Conservation (phyloP, 2,113 vertebrate genomes). For the Choloepus hoffmanni region DNA sequence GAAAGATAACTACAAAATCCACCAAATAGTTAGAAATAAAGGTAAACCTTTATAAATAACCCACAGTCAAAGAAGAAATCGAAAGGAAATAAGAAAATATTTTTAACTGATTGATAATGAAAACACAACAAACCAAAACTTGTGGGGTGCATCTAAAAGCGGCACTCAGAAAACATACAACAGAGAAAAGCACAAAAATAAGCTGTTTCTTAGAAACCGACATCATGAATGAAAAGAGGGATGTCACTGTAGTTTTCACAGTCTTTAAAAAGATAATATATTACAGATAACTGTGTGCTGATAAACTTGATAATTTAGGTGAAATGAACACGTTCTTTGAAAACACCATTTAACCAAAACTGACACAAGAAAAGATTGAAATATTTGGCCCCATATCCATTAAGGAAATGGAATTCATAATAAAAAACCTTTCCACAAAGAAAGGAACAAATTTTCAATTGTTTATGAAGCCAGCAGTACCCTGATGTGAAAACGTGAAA, state of each 20-base stretch:
- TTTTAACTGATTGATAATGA: too few relatives aligned
- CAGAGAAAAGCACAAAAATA: neutral
- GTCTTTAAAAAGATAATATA: neutral
- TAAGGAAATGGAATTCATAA: too few relatives aligned
- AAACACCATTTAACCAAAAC: neutral
- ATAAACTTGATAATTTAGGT: neutral
- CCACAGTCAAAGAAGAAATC: neutral
- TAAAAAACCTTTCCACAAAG: too few relatives aligned
- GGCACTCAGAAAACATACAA: neutral
- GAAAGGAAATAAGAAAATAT: neutral
- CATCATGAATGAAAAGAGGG: neutral
- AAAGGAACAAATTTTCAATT: too few relatives aligned
- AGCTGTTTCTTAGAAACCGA: too few relatives aligned
- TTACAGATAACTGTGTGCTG: neutral
- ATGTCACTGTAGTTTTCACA: neutral
- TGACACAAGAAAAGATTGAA: neutral
- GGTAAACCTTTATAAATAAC: neutral
- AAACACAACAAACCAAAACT: neutral
- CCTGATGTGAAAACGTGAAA: neutral
- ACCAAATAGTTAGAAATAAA: neutral
- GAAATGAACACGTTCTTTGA: neutral
- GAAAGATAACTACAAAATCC: neutral
- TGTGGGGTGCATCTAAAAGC: neutral
- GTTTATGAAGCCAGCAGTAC: neutral
- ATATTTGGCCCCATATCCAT: too few relatives aligned